These are phyloP conservation scores for honey bee (Apis mellifera) DNA, from an alignment of 1,140 invertebrate genomes.

Conservation along the genomic window DNA sequence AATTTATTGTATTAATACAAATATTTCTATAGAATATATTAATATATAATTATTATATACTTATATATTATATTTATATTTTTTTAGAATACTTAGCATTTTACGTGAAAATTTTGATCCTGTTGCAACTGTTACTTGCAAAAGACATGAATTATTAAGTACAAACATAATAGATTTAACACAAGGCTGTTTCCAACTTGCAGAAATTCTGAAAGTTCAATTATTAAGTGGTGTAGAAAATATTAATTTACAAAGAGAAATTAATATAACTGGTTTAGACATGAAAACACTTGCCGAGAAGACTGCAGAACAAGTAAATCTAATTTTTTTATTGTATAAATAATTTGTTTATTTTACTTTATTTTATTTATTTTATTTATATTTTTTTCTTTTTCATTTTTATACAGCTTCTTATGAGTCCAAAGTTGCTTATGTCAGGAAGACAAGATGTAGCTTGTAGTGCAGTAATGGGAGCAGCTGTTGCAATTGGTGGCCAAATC, in stretches of 20 bases:
- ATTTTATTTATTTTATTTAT: not conserved
- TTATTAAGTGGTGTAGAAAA: constrained; percentile 78
- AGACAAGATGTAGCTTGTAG: constrained; percentile 80
- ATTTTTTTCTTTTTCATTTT: constrained; percentile 11
- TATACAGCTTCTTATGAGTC: constrained; percentile 74
- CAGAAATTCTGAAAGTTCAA: constrained; percentile 80
- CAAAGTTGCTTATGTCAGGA: constrained; percentile 76
- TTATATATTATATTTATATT: constrained; percentile 4
- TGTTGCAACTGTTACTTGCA: constrained; percentile 64
- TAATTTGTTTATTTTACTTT: not conserved
- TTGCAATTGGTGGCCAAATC: constrained; percentile 78
- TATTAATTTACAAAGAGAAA: constrained; percentile 68
- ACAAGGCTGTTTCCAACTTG: constrained; percentile 78
- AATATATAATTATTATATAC: not conserved
- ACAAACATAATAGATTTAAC: constrained; percentile 81
- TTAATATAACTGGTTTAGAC: constrained; percentile 74
- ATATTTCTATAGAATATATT: not conserved
- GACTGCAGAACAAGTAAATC: constrained; percentile 76
- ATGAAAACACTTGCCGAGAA: constrained; percentile 79
- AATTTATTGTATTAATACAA: constrained; percentile 14
- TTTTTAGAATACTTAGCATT: constrained; percentile 73
- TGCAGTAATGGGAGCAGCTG: constrained; percentile 81
- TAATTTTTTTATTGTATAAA: constrained; percentile 6
- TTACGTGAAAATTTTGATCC: constrained; percentile 79
- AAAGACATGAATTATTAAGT: constrained; percentile 74